Evolutionary conservation across 2,113 vertebrate species (phyloP).

Genomic region (Passerina amoena): DNA sequence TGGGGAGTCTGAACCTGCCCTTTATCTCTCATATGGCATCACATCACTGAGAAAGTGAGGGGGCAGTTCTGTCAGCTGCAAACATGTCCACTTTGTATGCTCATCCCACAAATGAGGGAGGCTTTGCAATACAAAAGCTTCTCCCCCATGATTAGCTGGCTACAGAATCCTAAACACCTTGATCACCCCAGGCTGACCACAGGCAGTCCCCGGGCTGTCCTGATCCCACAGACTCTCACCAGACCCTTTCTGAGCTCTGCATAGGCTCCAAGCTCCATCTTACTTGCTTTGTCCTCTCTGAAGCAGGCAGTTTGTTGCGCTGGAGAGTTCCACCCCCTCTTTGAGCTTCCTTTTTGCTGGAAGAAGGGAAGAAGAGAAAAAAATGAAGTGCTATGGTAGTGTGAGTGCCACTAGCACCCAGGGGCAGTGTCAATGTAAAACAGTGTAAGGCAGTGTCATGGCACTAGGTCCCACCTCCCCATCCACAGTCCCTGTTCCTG

Average conservation of each 20-base stretch:
- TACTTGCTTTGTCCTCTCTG: constrained; percentile 20
- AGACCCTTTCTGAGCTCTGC: neutral
- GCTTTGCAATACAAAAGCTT: neutral
- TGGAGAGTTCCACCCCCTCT: constrained; percentile 19
- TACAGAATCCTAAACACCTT: neutral
- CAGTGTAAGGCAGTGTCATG: neutral
- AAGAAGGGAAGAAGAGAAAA: neutral
- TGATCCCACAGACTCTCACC: neutral
- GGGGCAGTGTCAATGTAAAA: neutral
- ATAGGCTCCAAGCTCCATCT: neutral
- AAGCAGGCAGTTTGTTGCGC: neutral
- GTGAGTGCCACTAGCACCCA: neutral
- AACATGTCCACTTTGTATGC: neutral
- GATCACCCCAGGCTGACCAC: neutral
- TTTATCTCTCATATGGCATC: neutral
- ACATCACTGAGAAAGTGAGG: neutral
- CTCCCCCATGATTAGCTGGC: neutral
- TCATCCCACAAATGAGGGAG: neutral
- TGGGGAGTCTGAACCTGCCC: neutral
- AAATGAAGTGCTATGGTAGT: neutral
- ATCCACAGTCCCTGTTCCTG: neutral
- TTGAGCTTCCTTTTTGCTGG: constrained; percentile 64
- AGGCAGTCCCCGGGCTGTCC: neutral
- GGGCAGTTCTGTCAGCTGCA: neutral
- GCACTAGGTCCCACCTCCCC: neutral